Evolutionary conservation across 1,140 invertebrate genomes (phyloP).

Genomic region (Zaprionus davidi): DNA sequence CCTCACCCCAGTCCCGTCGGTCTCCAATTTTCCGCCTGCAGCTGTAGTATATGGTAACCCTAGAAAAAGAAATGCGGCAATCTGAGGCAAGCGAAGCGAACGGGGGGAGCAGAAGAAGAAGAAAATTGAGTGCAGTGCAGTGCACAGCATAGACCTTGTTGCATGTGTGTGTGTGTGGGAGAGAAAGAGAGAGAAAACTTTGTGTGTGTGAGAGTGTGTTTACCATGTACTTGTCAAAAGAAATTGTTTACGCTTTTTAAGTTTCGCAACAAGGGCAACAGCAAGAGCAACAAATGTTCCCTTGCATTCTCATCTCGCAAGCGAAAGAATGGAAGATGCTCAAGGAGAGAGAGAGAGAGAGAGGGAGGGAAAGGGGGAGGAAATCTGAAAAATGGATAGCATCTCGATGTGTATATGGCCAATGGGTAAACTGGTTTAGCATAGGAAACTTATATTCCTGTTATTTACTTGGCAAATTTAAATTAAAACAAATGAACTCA

Average conservation of each 20-base stretch:
- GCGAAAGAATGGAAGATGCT: neutral
- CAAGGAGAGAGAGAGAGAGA: neutral
- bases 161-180: neutral
- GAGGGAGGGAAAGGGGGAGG: neutral
- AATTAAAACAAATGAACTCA: constrained; percentile 41
- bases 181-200: neutral
- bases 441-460: constrained; percentile 21
- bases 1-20: neutral
- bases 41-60: constrained; percentile 8
- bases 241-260: constrained; percentile 70
- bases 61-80: constrained; percentile 12
- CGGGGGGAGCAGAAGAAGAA: neutral
- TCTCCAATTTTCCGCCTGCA: constrained; percentile 4
- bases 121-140: constrained; percentile 27
- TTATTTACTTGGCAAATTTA: constrained; percentile 30
- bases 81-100: neutral
- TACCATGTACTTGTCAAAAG: constrained; percentile 50
- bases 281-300: constrained; percentile 34
- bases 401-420: constrained; percentile 8
- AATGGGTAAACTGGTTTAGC: constrained; percentile 6
- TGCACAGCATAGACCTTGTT: constrained; percentile 15
- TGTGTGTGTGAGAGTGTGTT: constrained; percentile 18
- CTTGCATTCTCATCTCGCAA: constrained; percentile 23
- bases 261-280: constrained; percentile 28
- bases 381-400: constrained; percentile 2